Percentiles rank a stretch among this genome's conserved stretches.
phyloP scores from a whole-genome alignment of 1,140 invertebrate genomes.

The Arctopsyche grandis region DNA sequence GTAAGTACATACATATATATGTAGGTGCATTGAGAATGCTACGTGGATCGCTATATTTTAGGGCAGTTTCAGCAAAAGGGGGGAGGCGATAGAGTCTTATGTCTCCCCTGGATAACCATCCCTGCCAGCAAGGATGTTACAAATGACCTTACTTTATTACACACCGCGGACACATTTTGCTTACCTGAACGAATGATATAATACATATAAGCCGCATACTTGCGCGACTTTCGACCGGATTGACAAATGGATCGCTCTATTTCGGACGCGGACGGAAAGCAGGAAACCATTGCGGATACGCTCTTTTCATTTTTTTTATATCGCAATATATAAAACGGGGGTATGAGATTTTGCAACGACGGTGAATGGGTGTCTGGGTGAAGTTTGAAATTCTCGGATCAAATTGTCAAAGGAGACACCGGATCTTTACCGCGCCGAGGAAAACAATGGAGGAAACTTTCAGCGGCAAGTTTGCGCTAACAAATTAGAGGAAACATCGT shows the following conservation, averaged over 20 bases:
- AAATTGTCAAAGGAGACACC: too few relatives aligned
- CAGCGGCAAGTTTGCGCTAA: background rate
- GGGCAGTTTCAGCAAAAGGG: background rate
- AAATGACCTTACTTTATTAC: conserved; percentile 41
- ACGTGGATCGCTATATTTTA: background rate
- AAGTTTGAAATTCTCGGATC: too few relatives aligned
- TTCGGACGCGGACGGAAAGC: background rate
- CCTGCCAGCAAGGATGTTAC: conserved; percentile 32
- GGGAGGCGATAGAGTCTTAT: background rate
- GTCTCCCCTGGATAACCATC: background rate
- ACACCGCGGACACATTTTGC: conserved; percentile 34
- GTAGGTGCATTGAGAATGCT: background rate
- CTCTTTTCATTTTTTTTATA: too few relatives aligned
- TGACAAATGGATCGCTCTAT: conserved; percentile 18
- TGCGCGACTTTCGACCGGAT: conserved; percentile 5
- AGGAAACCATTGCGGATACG: too few relatives aligned
- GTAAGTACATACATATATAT: background rate
- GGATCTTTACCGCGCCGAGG: too few relatives aligned
- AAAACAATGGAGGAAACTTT: background rate
- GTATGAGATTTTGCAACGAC: too few relatives aligned
- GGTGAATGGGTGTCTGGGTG: too few relatives aligned
- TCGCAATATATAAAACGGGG: too few relatives aligned
- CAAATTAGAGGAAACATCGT: conserved; percentile 10
- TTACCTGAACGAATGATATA: conserved; percentile 31
- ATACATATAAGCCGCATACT: conserved; percentile 26